Base-by-base conservation (phyloP, 2,113 vertebrate species). In the Petrocephalus microphthalmus region DNA sequence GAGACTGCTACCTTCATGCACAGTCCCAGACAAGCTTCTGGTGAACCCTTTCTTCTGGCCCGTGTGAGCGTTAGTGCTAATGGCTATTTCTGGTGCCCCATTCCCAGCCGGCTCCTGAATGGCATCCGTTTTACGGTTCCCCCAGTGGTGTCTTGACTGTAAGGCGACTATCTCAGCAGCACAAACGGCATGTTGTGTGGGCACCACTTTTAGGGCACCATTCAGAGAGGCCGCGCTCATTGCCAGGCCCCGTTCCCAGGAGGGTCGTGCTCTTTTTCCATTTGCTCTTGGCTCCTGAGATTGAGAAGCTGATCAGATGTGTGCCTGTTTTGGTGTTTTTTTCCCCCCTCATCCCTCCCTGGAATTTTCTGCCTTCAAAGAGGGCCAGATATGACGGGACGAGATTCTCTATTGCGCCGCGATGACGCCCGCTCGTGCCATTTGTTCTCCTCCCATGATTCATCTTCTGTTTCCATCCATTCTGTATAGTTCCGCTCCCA, bases 171-270 rank as follows among this genome's bases (percentile, higher is more conserved):
- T 93, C 93, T 93, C 88, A 91, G 84, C 88, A 92, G 87, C 90
- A 92, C 93, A 94, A 94, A 94, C 91, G 93, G 90, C 89, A 20
- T 52, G 22, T 91, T 93, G 94, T 93, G 91, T 74, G 88, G 89
- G 87, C 89, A 91, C 94, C 95, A 95, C 95, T 95, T 95, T 94
- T 90, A 93, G 51, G 20, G 1, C 94, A 94, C 94, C 94, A 93
- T 93, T 94, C 92, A 90, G 91, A 94, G 93, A 93, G 91, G 94
- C 91, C 88, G 92, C 93, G 93, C 93, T 94, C 94, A 93, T 94
- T 93, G 92, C 90, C 87, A 93, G 91, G 92, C 93, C 89, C 89
- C 42, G 91, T 95, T 95, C 95, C 87, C 71, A 45, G 49, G 87
- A 88, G 52, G 25, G 47, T 3, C 3, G 1, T 0, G 15, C 51